phyloP scores from a whole-genome alignment of 2,113 vertebrate genomes.

The Craseonycteris thonglongyai region DNA sequence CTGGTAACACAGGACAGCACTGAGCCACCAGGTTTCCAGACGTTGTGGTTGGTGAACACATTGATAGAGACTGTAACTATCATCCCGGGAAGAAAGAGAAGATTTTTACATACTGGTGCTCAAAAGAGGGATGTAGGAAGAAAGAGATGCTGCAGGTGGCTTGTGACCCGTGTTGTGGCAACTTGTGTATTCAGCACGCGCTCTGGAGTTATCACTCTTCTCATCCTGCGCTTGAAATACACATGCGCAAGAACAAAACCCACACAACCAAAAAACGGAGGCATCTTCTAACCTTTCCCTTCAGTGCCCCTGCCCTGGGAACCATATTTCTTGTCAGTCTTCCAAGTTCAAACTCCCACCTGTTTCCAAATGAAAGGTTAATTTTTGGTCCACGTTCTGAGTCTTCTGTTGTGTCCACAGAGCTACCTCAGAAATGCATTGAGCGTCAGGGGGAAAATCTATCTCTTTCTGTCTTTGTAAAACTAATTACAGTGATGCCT shows the following conservation, averaged over 20 bases:
- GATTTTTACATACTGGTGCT: conserved; percentile 91
- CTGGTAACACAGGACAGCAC: not conserved
- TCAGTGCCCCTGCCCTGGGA: no score
- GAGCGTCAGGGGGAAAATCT: not conserved
- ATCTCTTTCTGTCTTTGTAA: not conserved
- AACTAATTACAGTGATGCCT: accelerated
- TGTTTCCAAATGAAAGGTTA: not conserved
- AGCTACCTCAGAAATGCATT: not conserved
- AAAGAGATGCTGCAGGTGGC: conserved; percentile 90
- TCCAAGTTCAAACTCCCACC: not conserved
- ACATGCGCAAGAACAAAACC: accelerated
- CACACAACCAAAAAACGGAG: no score
- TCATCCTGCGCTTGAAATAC: not conserved
- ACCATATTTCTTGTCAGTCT: not conserved
- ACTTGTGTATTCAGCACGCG: conserved; percentile 93
- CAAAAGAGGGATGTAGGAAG: conserved; percentile 89
- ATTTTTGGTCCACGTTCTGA: not conserved
- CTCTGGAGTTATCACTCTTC: conserved; percentile 66
- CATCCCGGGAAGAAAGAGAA: conserved; percentile 86
- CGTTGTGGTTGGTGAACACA: conserved; percentile 90
- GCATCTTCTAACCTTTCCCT: not conserved
- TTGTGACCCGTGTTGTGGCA: conserved; percentile 87
- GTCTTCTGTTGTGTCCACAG: accelerated
- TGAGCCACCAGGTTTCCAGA: conserved; percentile 59
- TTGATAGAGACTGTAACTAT: conserved; percentile 87